Conservation (phyloP, 53 echinoderm and acorn worm species). For the Arbacia lixula region DNA sequence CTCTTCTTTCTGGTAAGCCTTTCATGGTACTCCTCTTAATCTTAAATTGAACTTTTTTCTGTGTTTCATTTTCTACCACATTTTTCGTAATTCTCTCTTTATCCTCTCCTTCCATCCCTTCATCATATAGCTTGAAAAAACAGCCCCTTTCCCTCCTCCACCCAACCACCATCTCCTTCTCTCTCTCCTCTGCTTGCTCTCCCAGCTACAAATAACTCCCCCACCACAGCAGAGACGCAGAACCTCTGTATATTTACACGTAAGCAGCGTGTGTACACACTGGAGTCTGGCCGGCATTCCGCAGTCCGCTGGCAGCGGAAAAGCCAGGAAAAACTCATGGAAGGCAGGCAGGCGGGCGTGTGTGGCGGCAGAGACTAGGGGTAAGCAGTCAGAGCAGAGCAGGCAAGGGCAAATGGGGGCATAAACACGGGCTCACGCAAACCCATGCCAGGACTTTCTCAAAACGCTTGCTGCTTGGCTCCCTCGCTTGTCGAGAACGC, state of each 20-base stretch:
- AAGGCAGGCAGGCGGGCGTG: conserved; percentile 17
- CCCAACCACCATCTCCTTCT: no score
- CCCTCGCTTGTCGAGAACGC: conserved; percentile 11
- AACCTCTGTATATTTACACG: conserved; percentile 54
- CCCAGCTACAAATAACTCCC: no score
- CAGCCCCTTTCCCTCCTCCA: no score
- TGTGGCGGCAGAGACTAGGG: no score
- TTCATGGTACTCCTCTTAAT: no score
- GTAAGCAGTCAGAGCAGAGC: neutral
- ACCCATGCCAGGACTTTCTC: conserved; percentile 2
- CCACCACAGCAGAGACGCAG: neutral
- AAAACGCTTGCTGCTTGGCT: conserved; percentile 30
- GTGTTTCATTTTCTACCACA: no score
- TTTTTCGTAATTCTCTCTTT: no score
- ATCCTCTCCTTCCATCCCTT: no score
- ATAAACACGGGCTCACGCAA: conserved; percentile 26
- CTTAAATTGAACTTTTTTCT: no score
- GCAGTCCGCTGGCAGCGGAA: conserved; percentile 25
- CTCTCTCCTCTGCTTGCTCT: no score
- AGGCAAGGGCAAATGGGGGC: conserved; percentile 51
- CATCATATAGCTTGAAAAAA: no score
- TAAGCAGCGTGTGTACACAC: conserved; percentile 53
- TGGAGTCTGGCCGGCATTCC: conserved; percentile 34
- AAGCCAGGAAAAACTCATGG: conserved; percentile 11
- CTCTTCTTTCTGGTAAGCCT: no score